A percentile compares a stretch with the other conserved stretches of the same genome.
These are phyloP conservation scores for Taxidea taxus DNA, from an alignment of 2,113 vertebrate genomes.

Conservation along the genomic window DNA sequence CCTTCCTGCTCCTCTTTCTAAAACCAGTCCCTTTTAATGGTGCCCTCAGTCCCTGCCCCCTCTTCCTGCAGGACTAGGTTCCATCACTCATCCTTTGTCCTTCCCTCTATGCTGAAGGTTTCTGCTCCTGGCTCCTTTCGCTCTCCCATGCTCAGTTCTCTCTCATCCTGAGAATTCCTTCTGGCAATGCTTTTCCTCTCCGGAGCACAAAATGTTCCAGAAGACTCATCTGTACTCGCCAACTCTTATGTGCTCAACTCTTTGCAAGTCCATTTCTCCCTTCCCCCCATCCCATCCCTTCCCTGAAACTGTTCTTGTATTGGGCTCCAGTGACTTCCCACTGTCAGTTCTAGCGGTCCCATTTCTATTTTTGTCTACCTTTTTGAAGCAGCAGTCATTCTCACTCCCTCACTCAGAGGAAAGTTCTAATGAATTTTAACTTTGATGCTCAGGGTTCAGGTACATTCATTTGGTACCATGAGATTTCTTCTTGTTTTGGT, in stretches of 20 bases:
- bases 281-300: background rate
- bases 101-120: background rate
- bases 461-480: background rate
- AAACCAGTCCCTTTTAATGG: background rate
- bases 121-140: background rate
- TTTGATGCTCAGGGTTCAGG: background rate
- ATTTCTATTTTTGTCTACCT: background rate
- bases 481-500: background rate
- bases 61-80: background rate
- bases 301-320: background rate
- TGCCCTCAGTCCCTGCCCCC: background rate
- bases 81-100: background rate
- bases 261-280: background rate
- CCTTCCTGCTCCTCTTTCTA: background rate
- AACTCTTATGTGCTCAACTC: background rate
- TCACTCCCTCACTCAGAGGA: background rate
- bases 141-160: background rate
- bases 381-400: background rate
- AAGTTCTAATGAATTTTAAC: background rate
- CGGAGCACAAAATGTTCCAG: background rate
- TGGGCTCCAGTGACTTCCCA: background rate
- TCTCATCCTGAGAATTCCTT: background rate
- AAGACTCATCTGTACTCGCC: background rate
- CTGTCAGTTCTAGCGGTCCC: background rate
- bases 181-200: background rate